phyloP scores from a whole-genome alignment of 2,888 invertebrate genomes.

The Tubulanus polymorphus region DNA sequence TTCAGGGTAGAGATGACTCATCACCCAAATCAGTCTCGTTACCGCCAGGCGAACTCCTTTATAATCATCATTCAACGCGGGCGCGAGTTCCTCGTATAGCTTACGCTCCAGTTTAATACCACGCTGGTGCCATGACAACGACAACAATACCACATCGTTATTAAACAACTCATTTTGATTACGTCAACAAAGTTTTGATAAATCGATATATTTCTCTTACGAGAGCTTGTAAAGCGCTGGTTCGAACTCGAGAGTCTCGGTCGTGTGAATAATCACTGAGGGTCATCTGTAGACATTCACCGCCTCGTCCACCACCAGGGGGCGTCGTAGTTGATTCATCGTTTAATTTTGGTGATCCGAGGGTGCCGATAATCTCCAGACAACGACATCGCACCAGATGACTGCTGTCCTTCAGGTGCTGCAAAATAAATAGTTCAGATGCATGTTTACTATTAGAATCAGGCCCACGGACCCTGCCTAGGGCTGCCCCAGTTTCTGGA shows the following conservation, averaged over 20 bases:
- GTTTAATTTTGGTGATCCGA: conserved; percentile 45
- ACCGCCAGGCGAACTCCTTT: conserved; percentile 87
- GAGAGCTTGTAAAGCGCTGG: conserved; percentile 82
- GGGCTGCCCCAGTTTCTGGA: no score
- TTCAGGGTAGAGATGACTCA: conserved; percentile 84
- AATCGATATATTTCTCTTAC: no score
- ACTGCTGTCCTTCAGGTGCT: conserved; percentile 49
- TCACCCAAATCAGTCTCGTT: conserved; percentile 76
- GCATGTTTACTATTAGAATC: no score
- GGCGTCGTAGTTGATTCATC: conserved; percentile 53
- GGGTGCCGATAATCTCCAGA: conserved; percentile 70
- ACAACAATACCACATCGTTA: no score
- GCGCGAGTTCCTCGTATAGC: conserved; percentile 68
- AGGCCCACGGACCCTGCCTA: no score
- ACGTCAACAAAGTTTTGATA: no score
- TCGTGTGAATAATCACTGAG: conserved; percentile 80
- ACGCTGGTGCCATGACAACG: conserved; percentile 70
- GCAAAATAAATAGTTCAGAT: conserved; percentile 22
- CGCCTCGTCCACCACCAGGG: conserved; percentile 56
- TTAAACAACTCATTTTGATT: no score
- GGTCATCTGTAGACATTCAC: conserved; percentile 65
- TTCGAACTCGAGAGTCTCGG: conserved; percentile 85
- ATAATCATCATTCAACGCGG: conserved; percentile 84
- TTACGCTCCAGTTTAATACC: conserved; percentile 71
- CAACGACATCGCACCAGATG: conserved; percentile 77